Evolutionary conservation across 2,888 invertebrate genomes (phyloP).

Genomic region (Leistus spinibarbis): DNA sequence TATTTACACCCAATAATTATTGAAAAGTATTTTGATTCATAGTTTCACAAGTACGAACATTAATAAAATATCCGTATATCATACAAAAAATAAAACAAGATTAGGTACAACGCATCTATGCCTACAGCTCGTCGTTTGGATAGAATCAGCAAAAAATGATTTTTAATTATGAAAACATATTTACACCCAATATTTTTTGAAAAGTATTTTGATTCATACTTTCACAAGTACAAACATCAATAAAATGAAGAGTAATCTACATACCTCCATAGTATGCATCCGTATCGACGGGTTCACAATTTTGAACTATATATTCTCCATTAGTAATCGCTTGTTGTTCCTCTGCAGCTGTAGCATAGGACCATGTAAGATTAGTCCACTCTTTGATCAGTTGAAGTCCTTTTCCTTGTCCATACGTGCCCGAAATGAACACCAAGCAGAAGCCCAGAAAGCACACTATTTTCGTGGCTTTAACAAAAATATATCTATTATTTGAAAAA

Average conservation of each 20-base stretch:
- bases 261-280: slow-evolving; percentile 67
- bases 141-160: no score
- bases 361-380: slow-evolving; percentile 72
- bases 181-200: no score
- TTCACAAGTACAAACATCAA: no score
- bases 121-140: no score
- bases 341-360: slow-evolving; percentile 61
- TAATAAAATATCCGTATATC: no score
- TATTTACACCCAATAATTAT: no score
- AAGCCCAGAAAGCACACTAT: slow-evolving; percentile 32
- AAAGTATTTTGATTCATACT: no score
- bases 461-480: slow-evolving; percentile 21
- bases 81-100: no score
- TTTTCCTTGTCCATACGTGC: slow-evolving; percentile 43
- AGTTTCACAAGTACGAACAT: no score
- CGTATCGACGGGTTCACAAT: slow-evolving; percentile 71
- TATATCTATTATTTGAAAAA: neutral
- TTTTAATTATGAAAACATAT: no score
- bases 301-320: slow-evolving; percentile 64
- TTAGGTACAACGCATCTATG: no score
- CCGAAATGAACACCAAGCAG: slow-evolving; percentile 30
- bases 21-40: no score
- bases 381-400: slow-evolving; percentile 62
- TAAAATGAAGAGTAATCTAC: neutral
- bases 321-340: slow-evolving; percentile 57